Evolutionary conservation across 2,113 vertebrate species (phyloP).

Genomic region (Aleadryas rufinucha): DNA sequence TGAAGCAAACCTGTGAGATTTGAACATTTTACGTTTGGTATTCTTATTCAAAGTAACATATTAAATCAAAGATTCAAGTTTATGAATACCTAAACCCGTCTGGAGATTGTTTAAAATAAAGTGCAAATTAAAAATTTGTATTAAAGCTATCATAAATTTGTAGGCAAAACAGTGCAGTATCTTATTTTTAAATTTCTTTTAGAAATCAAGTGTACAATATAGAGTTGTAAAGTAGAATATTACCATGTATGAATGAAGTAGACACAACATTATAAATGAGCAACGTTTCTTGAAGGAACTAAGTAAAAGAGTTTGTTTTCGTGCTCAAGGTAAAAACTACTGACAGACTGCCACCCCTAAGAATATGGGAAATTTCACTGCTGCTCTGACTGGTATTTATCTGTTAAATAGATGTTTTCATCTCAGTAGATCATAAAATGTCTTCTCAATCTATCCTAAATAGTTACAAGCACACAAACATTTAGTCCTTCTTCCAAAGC

Average conservation of each 20-base stretch:
- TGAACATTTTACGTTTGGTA: not conserved
- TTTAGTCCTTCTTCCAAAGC: not conserved
- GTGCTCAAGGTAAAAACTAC: not conserved
- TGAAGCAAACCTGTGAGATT: not conserved
- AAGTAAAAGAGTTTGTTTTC: not conserved
- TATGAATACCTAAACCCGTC: not conserved
- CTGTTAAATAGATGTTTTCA: not conserved
- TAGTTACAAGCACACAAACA: not conserved
- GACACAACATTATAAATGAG: not conserved
- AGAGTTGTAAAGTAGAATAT: not conserved
- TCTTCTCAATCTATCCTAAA: not conserved
- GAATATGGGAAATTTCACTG: not conserved
- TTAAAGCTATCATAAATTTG: not conserved
- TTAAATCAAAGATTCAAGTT: not conserved
- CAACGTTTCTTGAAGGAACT: not conserved
- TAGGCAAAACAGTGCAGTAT: not conserved
- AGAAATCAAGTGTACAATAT: not conserved
- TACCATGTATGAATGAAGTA: not conserved
- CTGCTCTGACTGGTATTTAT: not conserved
- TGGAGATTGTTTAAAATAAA: not conserved
- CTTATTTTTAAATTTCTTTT: not conserved
- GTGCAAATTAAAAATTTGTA: not conserved
- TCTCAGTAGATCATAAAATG: not conserved
- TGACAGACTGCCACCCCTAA: not conserved
- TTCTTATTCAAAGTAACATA: not conserved